Evolutionary conservation across 2,888 invertebrate species (phyloP).

Genomic region (Caenorhabditis afra): DNA sequence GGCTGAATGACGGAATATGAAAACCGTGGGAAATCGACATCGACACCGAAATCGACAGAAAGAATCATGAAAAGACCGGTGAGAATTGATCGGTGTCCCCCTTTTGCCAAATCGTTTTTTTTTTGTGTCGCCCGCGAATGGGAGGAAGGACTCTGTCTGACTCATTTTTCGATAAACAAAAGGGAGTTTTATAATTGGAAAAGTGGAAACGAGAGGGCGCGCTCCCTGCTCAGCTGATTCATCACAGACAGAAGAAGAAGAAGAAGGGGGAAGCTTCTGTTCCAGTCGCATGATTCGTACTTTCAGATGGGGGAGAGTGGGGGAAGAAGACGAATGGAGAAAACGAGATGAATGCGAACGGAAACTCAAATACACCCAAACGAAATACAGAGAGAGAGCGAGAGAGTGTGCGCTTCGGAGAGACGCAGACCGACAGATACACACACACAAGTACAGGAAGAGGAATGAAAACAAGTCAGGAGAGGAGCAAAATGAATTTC

Average conservation of each 20-base stretch:
- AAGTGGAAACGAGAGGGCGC: not conserved
- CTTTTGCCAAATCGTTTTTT: too few species aligned
- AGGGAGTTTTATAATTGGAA: not conserved
- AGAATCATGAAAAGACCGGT: not conserved
- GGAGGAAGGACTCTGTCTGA: not conserved
- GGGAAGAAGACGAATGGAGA: conserved; percentile 13
- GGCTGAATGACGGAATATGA: not conserved
- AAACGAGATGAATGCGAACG: not conserved
- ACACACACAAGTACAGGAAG: conserved; percentile 9
- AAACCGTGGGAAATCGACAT: not conserved
- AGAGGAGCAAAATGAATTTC: conserved; percentile 23
- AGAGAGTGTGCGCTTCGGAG: conserved; percentile 9
- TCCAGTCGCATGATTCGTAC: not conserved
- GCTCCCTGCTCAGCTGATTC: conserved; percentile 18
- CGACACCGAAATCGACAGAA: not conserved
- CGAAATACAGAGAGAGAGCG: conserved; percentile 8
- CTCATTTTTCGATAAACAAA: conserved; percentile 16
- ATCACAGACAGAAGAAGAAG: conserved; percentile 4
- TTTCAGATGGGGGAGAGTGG: not conserved
- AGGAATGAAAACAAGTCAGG: conserved; percentile 16
- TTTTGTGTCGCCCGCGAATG: too few species aligned
- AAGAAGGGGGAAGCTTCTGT: not conserved
- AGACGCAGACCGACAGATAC: too few species aligned
- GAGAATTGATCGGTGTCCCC: not conserved
- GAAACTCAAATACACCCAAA: conserved; percentile 43